Evolutionary conservation across 2,888 invertebrate species (phyloP).

Genomic region (Meteorus colon): DNA sequence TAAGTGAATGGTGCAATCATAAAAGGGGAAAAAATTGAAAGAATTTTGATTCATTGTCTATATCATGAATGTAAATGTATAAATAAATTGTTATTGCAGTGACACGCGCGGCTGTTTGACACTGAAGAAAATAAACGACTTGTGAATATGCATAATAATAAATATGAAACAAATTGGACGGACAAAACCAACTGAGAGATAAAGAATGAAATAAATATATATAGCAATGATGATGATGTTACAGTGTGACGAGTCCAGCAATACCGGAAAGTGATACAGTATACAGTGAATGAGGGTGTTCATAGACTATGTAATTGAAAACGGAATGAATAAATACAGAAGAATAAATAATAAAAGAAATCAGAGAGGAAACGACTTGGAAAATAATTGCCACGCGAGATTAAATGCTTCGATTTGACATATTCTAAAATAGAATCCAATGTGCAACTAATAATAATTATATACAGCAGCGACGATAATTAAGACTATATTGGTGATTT

Average conservation of each 20-base stretch:
- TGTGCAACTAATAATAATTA: slow-evolving; percentile 6
- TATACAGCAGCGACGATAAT: neutral
- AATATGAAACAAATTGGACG: neutral
- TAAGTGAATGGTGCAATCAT: neutral
- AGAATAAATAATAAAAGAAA: neutral
- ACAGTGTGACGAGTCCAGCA: slow-evolving; percentile 5
- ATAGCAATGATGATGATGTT: neutral
- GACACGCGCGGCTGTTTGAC: neutral
- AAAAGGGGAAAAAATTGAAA: neutral
- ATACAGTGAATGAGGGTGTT: slow-evolving; percentile 19
- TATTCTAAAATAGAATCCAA: slow-evolving; percentile 9
- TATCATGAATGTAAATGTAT: neutral
- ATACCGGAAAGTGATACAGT: neutral
- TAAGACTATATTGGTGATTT: slow-evolving; percentile 15
- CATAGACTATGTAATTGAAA: neutral
- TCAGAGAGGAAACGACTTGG: neutral
- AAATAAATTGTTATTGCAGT: slow-evolving; percentile 26
- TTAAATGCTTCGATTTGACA: slow-evolving; percentile 7
- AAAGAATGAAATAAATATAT: slow-evolving; percentile 5
- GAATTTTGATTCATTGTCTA: neutral
- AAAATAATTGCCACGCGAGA: slow-evolving; percentile 2
- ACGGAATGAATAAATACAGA: neutral
- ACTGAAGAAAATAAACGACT: neutral
- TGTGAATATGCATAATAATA: slow-evolving; percentile 5
- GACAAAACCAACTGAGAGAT: slow-evolving; percentile 6